Percentiles rank a stretch among this genome's conserved stretches.
These are phyloP conservation scores for Crypturellus undulatus DNA, from an alignment of 2,113 vertebrate genomes.

Conservation along the genomic window DNA sequence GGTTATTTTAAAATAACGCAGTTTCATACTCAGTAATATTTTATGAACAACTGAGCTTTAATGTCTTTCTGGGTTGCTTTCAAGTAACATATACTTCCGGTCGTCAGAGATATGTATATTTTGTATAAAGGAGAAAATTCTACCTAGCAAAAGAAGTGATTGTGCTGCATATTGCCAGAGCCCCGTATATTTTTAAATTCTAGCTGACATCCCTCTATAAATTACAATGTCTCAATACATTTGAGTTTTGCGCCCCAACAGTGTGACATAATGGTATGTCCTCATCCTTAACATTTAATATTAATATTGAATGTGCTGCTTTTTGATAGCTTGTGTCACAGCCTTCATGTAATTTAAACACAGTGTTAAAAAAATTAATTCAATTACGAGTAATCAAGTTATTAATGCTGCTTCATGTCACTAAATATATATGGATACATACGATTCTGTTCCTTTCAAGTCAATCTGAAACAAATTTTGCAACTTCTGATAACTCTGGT, in stretches of 20 bases:
- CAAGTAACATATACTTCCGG: background rate
- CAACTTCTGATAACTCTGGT: background rate
- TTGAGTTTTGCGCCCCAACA: background rate
- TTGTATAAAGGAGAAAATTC: background rate
- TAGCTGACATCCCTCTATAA: background rate
- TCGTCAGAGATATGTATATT: background rate
- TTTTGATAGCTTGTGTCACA: background rate
- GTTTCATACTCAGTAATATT: background rate
- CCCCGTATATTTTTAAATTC: background rate
- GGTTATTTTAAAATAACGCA: background rate
- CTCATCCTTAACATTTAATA: background rate
- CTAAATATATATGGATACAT: background rate
- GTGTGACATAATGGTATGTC: background rate
- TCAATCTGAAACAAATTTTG: slow-evolving; percentile 52
- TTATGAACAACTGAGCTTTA: background rate
- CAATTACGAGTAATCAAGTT: background rate
- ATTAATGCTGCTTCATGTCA: slow-evolving; percentile 14
- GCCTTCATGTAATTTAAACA: slow-evolving; percentile 16
- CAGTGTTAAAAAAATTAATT: slow-evolving; percentile 9
- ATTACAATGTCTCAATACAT: background rate
- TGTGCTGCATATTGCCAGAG: background rate
- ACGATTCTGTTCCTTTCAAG: background rate
- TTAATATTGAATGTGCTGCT: background rate
- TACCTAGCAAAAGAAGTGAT: background rate
- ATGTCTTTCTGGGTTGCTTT: background rate